Evolutionary conservation across 2,888 invertebrate species (phyloP), one percentile per base, ranked within the genome.

Genomic region (Stenoptilia bipunctidactyla): DNA sequence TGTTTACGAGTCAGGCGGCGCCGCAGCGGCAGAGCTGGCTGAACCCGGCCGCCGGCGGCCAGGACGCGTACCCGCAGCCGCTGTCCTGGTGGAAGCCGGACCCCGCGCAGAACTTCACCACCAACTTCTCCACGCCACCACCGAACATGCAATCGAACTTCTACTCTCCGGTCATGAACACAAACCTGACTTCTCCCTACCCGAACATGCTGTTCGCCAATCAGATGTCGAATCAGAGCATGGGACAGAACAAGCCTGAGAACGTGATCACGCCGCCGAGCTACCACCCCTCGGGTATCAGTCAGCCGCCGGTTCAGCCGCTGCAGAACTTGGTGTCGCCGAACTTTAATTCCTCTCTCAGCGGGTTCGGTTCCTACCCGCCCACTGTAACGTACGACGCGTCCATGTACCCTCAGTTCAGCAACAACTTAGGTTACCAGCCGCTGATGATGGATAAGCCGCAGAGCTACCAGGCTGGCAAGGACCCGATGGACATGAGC

Each of bases 381-480:
- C 34, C 66, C 0, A n/a, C n/a, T n/a, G 68, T 71, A 0, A 59
- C 64, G 4, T 82, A 79, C 46, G 82, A 82, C 45, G 63, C 80
- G 0, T 55, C 70, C 0, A 76, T 80, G 80, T 82, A 80, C 51
- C 79, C 80, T 1, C 77, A 77, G 50, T 82, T 80, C 44, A 56
- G 41, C 44, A 68, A 55, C 41, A 75, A 70, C 44, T 39, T 68
- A 1, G 53, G 56, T 1, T 79, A 68, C 49, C 70, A 69, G 1
- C 27, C 66, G 43, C 66, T 58, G 38, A 53, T 67, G 49, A 52
- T 61, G 50, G 42, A 57, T 3, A 73, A 74, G 41, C 61, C 61
- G 0, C n/a, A n/a, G n/a, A 45, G 43, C n/a, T 67, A 57, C 43
- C 61, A 58, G 40, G 56, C 52, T 1, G 52, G 46, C 38, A 74